phyloP scores from a whole-genome alignment of 2,113 vertebrate species.

The Rissa tridactyla region DNA sequence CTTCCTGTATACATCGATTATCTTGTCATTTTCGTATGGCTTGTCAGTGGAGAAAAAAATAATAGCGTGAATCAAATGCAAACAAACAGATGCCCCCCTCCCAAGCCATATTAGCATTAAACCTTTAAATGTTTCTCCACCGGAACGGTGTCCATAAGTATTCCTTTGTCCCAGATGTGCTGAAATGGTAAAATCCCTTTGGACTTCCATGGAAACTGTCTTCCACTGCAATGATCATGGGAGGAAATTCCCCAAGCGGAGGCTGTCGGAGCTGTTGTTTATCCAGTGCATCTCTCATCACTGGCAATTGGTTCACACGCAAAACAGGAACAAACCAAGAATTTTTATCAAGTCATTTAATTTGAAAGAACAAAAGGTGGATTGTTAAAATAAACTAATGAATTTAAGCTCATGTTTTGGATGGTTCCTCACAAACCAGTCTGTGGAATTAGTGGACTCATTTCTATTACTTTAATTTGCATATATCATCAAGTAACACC shows the following conservation, averaged over 20 bases:
- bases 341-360: constrained; percentile 51
- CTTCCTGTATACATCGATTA: constrained; percentile 68
- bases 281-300: constrained; percentile 37
- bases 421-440: constrained; percentile 70
- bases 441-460: constrained; percentile 74
- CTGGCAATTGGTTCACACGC: constrained; percentile 65
- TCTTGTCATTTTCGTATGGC: constrained; percentile 65
- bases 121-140: constrained; percentile 56
- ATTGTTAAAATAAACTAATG: constrained; percentile 60
- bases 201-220: constrained; percentile 84
- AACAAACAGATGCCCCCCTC: not conserved
- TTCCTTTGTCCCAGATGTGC: constrained; percentile 65
- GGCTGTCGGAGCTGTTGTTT: constrained; percentile 71
- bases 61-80: constrained; percentile 27
- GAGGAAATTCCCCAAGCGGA: constrained; percentile 74
- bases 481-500: constrained; percentile 71
- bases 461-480: constrained; percentile 73
- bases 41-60: constrained; percentile 42
- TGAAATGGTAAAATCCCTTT: constrained; percentile 72
- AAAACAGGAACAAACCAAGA: constrained; percentile 63
- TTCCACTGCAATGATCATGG: constrained; percentile 82
- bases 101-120: constrained; percentile 66
- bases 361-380: constrained; percentile 72
- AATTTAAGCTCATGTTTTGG: constrained; percentile 68
- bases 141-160: constrained; percentile 35